phyloP scores from a whole-genome alignment of 2,888 invertebrate species.

The Drosophila meridiana region DNA sequence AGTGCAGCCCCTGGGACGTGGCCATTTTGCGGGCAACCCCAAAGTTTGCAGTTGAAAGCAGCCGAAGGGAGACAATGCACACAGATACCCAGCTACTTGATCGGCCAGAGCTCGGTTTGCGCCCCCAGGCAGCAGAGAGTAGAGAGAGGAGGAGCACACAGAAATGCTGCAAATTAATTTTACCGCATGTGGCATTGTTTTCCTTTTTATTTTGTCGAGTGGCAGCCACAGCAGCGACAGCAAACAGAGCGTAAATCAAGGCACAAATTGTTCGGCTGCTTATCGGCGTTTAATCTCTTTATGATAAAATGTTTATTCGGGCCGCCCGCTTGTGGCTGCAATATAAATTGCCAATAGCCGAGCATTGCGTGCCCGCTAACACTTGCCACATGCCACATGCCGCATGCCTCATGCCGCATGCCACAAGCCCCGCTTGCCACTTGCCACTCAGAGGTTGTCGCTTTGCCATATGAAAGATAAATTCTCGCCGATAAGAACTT shows the following conservation, averaged over 20 bases:
- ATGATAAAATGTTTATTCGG: conserved; percentile 79
- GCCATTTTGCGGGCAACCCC: conserved; percentile 73
- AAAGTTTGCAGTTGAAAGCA: conserved; percentile 61
- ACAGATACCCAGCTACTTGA: conserved; percentile 14
- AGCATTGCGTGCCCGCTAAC: conserved; percentile 46
- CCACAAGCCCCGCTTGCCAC: conserved; percentile 30
- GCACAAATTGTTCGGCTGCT: conserved; percentile 45
- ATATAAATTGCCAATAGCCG: conserved; percentile 72
- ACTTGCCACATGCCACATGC: conserved; percentile 27
- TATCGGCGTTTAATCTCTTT: conserved; percentile 79
- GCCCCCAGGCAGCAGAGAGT: conserved; percentile 21
- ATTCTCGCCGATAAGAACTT: conserved; percentile 77
- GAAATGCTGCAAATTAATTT: conserved; percentile 75
- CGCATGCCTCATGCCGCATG: conserved; percentile 19
- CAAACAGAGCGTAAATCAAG: conserved; percentile 66
- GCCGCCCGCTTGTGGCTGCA: conserved; percentile 56
- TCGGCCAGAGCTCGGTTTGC: conserved; percentile 14
- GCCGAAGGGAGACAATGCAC: conserved; percentile 21
- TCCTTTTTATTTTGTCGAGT: conserved; percentile 11
- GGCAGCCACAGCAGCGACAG: conserved; percentile 5
- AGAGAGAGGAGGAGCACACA: conserved; percentile 25
- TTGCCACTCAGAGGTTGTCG: conserved; percentile 56
- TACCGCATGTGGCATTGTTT: conserved; percentile 66
- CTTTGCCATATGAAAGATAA: conserved; percentile 78
- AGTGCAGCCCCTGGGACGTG: conserved; percentile 69